Base-by-base conservation (phyloP, 2,888 invertebrate species). In the Ochlodes sylvanus region DNA sequence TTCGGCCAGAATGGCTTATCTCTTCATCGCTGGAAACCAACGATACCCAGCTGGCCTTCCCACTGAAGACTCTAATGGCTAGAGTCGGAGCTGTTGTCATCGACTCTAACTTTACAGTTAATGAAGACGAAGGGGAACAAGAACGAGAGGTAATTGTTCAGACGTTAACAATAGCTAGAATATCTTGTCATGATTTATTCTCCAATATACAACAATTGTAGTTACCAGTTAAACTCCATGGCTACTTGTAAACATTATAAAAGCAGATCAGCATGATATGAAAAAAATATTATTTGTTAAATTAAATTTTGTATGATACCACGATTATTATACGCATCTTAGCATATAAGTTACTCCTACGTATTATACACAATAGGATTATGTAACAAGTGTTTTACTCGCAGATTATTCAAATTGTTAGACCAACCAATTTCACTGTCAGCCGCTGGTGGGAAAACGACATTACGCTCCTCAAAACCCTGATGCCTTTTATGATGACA, bases 81-180 rank as follows among this genome's bases (percentile, higher is more conserved):
- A 83, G 92, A 71, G 72, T 82, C n/a, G 92, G 93, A 5, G 87
- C 90, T 10, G 69, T 86, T 32, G 70, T 71, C 27, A 80, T 92
- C 55, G 91, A 92, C 69, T 4, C 73, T 6, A 86, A 85, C 34
- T 84, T 90, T 54, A 86, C 85, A 1, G 73, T 91, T 0, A 89
- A 88, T 71, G 91, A 91, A 74, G 92, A 92, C 63, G 92, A 93
- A 67, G 85, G 88, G 68, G 92, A 93, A 70, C 93, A 93, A 65
- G 92, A 93, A 70, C 79, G 87, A 61, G 92, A 93, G 86, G 93
- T 92, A 74, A 42, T 55, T 58, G 0, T 32, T 14, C 15, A 17
- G 9, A 17, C 9, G 15, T 10, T 17, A 38, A 12, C 9, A 10
- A 5, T 38, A 7, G 9, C 7, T 0, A 38, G 10, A 38, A 38